Conservation (phyloP, 2,797 vertebrate species). For the Oryzias dopingdopingensis region DNA sequence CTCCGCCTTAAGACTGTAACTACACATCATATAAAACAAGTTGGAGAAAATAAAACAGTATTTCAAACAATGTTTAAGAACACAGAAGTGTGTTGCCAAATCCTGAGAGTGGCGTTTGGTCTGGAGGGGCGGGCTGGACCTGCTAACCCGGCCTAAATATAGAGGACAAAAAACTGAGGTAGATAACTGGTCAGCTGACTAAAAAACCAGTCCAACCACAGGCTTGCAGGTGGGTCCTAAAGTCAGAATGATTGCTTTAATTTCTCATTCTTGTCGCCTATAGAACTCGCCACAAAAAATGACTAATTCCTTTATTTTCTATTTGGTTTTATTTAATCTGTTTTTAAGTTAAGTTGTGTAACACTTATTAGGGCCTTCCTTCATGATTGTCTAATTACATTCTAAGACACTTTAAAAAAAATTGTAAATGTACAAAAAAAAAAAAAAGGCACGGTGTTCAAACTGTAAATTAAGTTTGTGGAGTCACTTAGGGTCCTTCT, state of each 20-base stretch:
- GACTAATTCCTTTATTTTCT: no score
- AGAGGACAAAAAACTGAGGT: constrained; percentile 98
- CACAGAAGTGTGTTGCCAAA: constrained; percentile 86
- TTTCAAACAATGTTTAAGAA: constrained; percentile 71
- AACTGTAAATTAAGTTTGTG: constrained; percentile 88
- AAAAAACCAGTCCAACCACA: constrained; percentile 93
- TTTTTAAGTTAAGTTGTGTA: constrained; percentile 61
- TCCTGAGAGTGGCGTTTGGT: constrained; percentile 98
- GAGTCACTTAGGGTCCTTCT: constrained; percentile 84
- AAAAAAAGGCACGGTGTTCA: constrained; percentile 98
- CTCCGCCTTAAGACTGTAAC: constrained; percentile 65
- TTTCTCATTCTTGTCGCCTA: constrained; percentile 55
- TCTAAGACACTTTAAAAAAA: constrained; percentile 81
- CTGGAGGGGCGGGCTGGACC: constrained; percentile 96
- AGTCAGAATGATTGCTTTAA: constrained; percentile 78
- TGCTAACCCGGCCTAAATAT: constrained; percentile 91
- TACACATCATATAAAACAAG: constrained; percentile 71
- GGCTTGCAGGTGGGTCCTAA: constrained; percentile 89
- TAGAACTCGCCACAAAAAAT: no score
- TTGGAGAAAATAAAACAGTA: constrained; percentile 72
- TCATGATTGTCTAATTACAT: constrained; percentile 87
- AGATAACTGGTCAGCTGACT: constrained; percentile 92
- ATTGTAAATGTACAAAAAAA: constrained; percentile 93
- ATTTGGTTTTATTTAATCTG: no score
- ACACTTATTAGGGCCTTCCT: constrained; percentile 93